Percentiles rank a stretch among this genome's conserved stretches.
phyloP scores from a whole-genome alignment of 23 tunicate species.

The Halocynthia aurantium region DNA sequence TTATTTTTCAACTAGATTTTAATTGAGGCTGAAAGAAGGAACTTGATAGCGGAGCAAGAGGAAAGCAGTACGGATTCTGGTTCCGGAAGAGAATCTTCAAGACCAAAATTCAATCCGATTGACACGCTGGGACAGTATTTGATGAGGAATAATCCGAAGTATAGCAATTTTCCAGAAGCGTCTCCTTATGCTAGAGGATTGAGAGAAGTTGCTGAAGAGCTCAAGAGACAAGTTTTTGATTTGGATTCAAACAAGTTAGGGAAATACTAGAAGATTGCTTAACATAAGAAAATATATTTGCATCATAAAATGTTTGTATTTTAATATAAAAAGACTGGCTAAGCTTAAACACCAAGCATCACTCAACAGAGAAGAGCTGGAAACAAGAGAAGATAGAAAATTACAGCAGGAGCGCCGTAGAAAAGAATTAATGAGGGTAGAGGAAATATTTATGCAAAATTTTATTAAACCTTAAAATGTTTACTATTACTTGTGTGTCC shows the following conservation, averaged over 20 bases:
- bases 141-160: conserved; percentile 81
- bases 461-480: neutral
- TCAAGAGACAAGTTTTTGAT: conserved; percentile 55
- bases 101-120: conserved; percentile 57
- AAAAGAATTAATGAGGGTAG: conserved; percentile 48
- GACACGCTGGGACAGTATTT: conserved; percentile 68
- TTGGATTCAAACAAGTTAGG: conserved; percentile 56
- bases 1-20: conserved; percentile 27
- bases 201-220: conserved; percentile 53
- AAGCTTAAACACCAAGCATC: conserved; percentile 45
- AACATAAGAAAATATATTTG: too few relatives aligned
- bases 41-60: conserved; percentile 13
- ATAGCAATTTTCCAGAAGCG: conserved; percentile 48
- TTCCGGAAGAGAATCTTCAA: neutral
- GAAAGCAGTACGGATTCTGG: conserved; percentile 14
- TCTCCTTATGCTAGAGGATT: conserved; percentile 85
- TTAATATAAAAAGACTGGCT: conserved; percentile 23
- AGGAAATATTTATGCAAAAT: neutral
- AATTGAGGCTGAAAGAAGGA: conserved; percentile 60
- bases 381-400: conserved; percentile 36
- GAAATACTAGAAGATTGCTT: neutral
- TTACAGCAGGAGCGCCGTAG: conserved; percentile 37
- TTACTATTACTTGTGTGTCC: too few relatives aligned
- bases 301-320: too few relatives aligned
- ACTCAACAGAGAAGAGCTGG: conserved; percentile 32